Conservation (phyloP, 2,113 vertebrate species). For the Microtus montanus region DNA sequence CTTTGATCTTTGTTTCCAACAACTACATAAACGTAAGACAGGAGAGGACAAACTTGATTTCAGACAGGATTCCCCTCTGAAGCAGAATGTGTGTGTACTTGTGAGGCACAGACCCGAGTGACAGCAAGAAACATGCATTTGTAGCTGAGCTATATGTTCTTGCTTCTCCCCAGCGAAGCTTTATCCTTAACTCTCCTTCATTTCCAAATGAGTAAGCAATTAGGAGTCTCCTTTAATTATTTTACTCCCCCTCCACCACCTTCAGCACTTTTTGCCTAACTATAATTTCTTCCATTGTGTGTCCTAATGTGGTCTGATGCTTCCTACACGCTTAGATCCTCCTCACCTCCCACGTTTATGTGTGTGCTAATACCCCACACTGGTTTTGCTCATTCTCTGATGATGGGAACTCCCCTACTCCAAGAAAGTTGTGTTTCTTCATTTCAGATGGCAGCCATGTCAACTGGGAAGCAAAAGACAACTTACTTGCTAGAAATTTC, state of each 20-base stretch:
- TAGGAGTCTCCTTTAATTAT: neutral
- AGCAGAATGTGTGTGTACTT: neutral
- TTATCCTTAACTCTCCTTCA: neutral
- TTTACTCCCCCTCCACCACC: neutral
- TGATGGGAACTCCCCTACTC: neutral
- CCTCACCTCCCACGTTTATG: neutral
- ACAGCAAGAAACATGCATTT: neutral
- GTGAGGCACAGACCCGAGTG: neutral
- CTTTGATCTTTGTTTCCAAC: slow-evolving; percentile 75
- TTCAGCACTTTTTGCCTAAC: neutral
- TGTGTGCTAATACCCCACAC: neutral
- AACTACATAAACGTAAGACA: neutral
- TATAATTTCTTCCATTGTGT: slow-evolving; percentile 2
- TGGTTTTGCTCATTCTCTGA: neutral
- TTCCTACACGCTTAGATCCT: neutral
- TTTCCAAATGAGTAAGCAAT: slow-evolving; percentile 42
- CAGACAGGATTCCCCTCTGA: neutral
- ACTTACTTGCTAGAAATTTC: neutral
- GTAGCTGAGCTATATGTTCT: neutral
- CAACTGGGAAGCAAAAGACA: slow-evolving; percentile 32
- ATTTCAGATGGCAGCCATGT: neutral
- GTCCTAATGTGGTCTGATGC: neutral
- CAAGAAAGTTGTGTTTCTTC: neutral
- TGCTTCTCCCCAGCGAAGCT: neutral
- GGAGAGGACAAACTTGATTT: slow-evolving; percentile 12